Evolutionary conservation across 92 coral and sea anemone genomes (phyloP), one percentile per base, ranked within the genome.

Genomic region (Heteractis magnifica): DNA sequence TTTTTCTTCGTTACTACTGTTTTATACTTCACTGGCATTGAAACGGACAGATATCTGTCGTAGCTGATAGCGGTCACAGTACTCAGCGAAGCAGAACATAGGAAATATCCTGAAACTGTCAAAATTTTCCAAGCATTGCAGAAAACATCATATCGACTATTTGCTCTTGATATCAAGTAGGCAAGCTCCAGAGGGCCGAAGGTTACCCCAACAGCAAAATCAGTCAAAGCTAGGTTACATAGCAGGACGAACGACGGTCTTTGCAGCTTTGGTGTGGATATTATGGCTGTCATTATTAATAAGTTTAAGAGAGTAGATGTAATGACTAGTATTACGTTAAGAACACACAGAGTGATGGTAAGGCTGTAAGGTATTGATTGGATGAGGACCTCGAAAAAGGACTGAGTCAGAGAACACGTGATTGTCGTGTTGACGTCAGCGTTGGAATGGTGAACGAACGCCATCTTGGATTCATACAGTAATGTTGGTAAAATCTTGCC

Each of bases 21-120:
- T 6, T 51, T 49, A 48, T 81, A 81, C 58, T 81, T 81, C 2
- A 26, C 50, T 19, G 52, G 76, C 84, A 68, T 81, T 70, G 72
- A 15, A 4, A 81, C 65, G 44, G 84, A 81, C 12, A 81, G 21
- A 26, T 81, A 81, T 51, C 84, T 62, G n/a, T 81, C 84, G 21
- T 20, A 81, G 77, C 84, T 81, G 48, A 81, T 81, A 4, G 60
- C 20, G 0, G 84, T 68, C 10, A 81, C 19, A 13, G 84, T 81
- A 72, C n/a, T 68, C 50, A 81, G 18, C 10, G 84, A 80, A 1
- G 83, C 70, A 3, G 83, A 80, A 62, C 83, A 74, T 15, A 68
- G 56, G 18, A 70, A 81, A 9, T n/a, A 41, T 0, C 84, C 84
- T 51, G 65, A 51, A 4, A 64, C 19, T 3, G 21, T n/a, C 13